Base-by-base conservation (phyloP, 1,140 invertebrate genomes). In the Drosophila tani region DNA sequence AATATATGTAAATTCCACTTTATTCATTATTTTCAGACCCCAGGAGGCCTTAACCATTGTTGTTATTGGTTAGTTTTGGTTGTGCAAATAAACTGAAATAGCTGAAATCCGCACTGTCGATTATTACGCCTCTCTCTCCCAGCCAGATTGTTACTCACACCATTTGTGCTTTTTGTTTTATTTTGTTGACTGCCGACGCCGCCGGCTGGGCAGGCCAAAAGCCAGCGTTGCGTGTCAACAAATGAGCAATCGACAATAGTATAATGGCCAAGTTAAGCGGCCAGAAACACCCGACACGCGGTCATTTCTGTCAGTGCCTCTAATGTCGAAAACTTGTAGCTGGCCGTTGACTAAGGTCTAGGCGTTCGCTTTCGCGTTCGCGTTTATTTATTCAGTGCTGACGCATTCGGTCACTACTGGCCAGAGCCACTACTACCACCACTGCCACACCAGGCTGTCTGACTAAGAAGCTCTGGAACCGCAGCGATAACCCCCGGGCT, bases 201-300 rank as follows among this genome's bases (percentile, higher is more conserved):
- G 63, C 66, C 63, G 77, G 64, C 45, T 55, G 51, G 51, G 19
- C 51, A 55, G 51, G 47, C 29, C 68, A 67, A 59, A 69, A 64
- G 59, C 62, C 71, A 85, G 29, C 60, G 82, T 85, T 85, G 82
- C 78, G 82, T 85, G 82, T 85, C 78, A 85, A 75, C 82, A 85
- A 85, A 85, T 85, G 82, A 85, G 82, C 82, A 85, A 85, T 81
- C 82, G 77, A 78, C 73, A 74, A 65, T 76, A 50, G 65, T 71
- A 67, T 83, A 83, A 83, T 80, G 64, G 70, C 81, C 69, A 83
- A 83, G 76, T 84, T 83, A 79, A 79, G 81, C 82, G 81, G 80
- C 43, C 64, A 14, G 49, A 56, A 81, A 67, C 79, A 80, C 74
- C 62, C 46, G 46, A 53, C 60, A 60, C 62, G 17, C 59, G 45